A percentile compares a stretch with the other conserved stretches of the same genome.
These are phyloP conservation scores for Recurvirostra avosetta DNA, from an alignment of 2,113 vertebrate species.

Conservation along the genomic window DNA sequence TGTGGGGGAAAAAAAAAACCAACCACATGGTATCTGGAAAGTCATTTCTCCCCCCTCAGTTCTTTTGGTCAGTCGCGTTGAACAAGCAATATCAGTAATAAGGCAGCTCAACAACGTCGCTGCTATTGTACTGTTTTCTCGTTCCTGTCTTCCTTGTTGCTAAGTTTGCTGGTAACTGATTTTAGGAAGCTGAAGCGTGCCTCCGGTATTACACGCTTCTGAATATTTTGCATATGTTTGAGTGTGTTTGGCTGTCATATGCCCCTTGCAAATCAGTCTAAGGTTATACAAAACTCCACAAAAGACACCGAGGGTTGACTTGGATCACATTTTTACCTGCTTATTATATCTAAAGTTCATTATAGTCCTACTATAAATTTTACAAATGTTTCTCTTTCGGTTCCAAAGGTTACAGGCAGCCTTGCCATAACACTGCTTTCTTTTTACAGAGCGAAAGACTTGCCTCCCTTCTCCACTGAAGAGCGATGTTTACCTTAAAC, in stretches of 20 bases:
- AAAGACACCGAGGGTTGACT: background rate
- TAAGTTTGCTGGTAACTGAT: background rate
- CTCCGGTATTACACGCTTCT: rapidly evolving
- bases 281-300: background rate
- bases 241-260: background rate
- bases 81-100: background rate
- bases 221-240: background rate
- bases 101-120: background rate
- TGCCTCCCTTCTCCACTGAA: background rate
- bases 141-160: background rate
- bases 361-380: background rate
- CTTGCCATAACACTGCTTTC: background rate
- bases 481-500: background rate
- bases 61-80: background rate
- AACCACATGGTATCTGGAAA: rapidly evolving
- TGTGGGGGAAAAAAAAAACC: background rate
- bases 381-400: background rate
- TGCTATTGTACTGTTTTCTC: background rate
- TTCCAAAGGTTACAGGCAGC: background rate
- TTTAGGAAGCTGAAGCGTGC: background rate
- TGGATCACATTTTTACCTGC: background rate
- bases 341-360: background rate
- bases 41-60: rapidly evolving
- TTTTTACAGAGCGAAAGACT: background rate
- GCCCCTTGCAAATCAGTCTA: background rate